Percentiles rank a stretch among this genome's conserved stretches.
phyloP scores from a whole-genome alignment of 2,797 vertebrate species.

The Arctocebus calabarensis region DNA sequence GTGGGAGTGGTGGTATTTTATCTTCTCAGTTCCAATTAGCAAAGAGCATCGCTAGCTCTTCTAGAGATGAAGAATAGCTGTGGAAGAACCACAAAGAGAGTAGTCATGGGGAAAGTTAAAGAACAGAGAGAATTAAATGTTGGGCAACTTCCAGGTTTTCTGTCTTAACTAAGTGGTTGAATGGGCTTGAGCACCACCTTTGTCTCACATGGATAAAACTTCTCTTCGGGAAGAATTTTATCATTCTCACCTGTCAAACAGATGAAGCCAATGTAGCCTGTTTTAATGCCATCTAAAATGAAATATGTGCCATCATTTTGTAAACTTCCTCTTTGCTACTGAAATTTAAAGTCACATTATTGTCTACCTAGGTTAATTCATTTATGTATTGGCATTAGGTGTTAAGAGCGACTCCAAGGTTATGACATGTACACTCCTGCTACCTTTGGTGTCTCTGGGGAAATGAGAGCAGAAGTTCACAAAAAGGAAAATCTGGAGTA shows the following conservation, averaged over 20 bases:
- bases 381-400: neutral
- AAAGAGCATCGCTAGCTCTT: neutral
- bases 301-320: neutral
- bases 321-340: neutral
- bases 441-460: neutral
- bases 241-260: neutral
- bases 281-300: neutral
- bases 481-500: slow-evolving; percentile 28
- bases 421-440: neutral
- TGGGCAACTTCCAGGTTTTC: neutral
- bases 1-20: neutral
- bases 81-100: no score
- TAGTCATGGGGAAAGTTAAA: neutral
- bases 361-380: neutral
- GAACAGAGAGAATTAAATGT: neutral
- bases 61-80: no score
- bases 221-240: neutral
- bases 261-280: neutral
- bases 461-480: slow-evolving; percentile 64
- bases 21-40: neutral
- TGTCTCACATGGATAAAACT: neutral
- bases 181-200: neutral
- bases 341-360: neutral
- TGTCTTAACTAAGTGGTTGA: neutral
- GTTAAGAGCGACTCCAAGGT: slow-evolving; percentile 42